These are phyloP conservation scores for Odontophorus gujanensis DNA, from an alignment of 2,113 vertebrate species.

Conservation along the genomic window DNA sequence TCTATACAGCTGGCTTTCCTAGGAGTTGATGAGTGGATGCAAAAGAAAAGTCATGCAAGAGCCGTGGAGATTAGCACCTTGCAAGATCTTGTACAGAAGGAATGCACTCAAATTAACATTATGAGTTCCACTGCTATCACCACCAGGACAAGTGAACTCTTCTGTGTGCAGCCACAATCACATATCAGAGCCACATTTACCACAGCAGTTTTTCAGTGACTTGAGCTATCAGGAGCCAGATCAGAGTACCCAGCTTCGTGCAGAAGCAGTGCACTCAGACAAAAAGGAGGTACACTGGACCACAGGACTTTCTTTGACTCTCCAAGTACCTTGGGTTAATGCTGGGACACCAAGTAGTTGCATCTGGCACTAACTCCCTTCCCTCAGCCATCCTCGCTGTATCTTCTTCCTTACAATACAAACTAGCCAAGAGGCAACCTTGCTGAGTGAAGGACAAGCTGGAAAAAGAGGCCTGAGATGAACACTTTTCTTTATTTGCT, in stretches of 20 bases:
- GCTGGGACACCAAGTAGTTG: fast-evolving
- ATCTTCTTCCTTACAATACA: neutral
- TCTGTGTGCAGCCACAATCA: neutral
- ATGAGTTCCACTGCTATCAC: neutral
- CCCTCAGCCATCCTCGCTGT: neutral
- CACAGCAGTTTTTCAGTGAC: neutral
- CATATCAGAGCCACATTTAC: neutral
- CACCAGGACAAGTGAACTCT: neutral
- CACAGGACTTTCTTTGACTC: neutral
- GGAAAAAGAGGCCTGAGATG: neutral
- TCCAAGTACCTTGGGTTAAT: neutral
- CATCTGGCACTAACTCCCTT: neutral
- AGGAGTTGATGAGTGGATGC: neutral
- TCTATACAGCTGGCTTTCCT: conserved; percentile 37
- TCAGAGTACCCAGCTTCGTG: neutral
- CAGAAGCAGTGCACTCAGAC: neutral
- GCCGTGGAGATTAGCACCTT: neutral
- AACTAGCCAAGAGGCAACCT: neutral
- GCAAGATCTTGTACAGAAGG: neutral
- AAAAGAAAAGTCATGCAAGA: neutral
- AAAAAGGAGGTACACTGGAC: neutral
- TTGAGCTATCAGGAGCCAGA: neutral
- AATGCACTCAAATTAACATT: neutral
- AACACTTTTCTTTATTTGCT: neutral
- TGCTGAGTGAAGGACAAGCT: neutral